A percentile compares a stretch with the other conserved stretches of the same genome.
phyloP scores from a whole-genome alignment of 2,888 invertebrate species.

The Lycocerus yunnanus region DNA sequence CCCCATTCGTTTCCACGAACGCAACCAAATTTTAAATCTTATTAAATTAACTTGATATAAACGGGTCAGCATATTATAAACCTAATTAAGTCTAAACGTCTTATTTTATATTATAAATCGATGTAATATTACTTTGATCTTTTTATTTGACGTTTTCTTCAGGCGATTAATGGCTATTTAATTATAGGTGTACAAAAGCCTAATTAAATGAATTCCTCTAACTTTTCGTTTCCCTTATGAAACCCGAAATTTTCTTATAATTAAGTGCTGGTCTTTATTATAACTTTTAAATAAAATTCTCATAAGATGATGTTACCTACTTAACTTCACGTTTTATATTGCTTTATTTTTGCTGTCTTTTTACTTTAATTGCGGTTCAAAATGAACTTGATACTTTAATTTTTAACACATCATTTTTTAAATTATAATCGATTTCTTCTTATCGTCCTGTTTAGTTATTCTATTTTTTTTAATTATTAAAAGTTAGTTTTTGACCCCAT shows the following conservation, averaged over 20 bases:
- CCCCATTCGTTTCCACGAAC: constrained; percentile 7
- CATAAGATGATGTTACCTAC: background rate
- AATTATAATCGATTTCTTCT: too few species aligned
- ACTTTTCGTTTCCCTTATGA: constrained; percentile 14
- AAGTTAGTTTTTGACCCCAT: too few species aligned
- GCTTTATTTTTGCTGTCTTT: background rate
- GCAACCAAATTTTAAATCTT: constrained; percentile 12
- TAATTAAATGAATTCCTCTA: constrained; percentile 32
- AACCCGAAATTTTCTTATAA: constrained; percentile 15
- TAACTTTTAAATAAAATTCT: background rate
- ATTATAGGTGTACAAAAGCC: constrained; percentile 29
- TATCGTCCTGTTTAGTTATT: too few species aligned
- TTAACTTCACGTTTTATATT: background rate
- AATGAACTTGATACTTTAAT: background rate
- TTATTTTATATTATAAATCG: constrained; percentile 23
- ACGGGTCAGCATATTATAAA: constrained; percentile 11
- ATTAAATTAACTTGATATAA: background rate
- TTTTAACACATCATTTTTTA: background rate
- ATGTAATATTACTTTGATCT: constrained; percentile 21
- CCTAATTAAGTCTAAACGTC: constrained; percentile 22
- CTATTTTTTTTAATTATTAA: too few species aligned
- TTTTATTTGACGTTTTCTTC: constrained; percentile 21
- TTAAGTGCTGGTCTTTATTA: background rate
- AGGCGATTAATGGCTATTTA: constrained; percentile 25
- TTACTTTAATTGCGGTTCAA: background rate